Conservation (phyloP, 1,140 invertebrate species). For the Hyphantria cunea region DNA sequence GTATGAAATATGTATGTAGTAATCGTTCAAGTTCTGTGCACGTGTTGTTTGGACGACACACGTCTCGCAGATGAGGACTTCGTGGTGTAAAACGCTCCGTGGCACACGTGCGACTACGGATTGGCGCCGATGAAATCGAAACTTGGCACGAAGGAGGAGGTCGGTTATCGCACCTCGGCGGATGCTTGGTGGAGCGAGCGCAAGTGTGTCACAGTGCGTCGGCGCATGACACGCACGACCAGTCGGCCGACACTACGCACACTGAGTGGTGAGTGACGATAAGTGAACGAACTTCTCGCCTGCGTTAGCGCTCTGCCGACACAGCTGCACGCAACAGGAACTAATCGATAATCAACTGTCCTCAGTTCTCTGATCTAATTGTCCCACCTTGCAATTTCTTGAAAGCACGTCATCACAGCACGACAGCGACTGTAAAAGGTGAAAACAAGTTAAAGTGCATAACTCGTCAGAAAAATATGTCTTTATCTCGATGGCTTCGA, state of each 20-base stretch:
- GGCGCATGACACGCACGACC: conserved; percentile 50
- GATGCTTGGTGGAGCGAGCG: conserved; percentile 48
- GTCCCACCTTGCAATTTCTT: conserved; percentile 23
- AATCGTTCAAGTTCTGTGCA: conserved; percentile 8
- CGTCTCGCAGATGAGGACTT: conserved; percentile 18
- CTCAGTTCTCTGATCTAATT: conserved; percentile 19
- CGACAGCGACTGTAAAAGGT: conserved; percentile 15
- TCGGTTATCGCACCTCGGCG: conserved; percentile 58
- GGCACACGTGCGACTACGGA: conserved; percentile 62
- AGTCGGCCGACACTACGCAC: conserved; percentile 33
- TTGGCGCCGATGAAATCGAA: conserved; percentile 63
- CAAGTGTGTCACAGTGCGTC: conserved; percentile 57
- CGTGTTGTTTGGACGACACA: conserved; percentile 5
- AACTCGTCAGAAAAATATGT: conserved; percentile 4
- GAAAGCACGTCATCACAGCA: conserved; percentile 18
- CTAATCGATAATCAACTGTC: conserved; percentile 1
- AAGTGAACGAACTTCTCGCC: conserved; percentile 49
- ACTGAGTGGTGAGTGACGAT: conserved; percentile 43
- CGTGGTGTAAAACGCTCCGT: conserved; percentile 36
- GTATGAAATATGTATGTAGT: conserved; percentile 1
- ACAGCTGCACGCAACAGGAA: conserved; percentile 4
- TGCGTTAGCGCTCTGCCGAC: background rate
- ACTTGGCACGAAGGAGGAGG: conserved; percentile 60
- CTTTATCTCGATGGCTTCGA: background rate
- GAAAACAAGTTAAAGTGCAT: conserved; percentile 4